Percentiles rank a stretch among this genome's conserved stretches.
Evolutionary conservation across 2,113 vertebrate genomes (phyloP).

Genomic region (Oreochromis tanganicae): DNA sequence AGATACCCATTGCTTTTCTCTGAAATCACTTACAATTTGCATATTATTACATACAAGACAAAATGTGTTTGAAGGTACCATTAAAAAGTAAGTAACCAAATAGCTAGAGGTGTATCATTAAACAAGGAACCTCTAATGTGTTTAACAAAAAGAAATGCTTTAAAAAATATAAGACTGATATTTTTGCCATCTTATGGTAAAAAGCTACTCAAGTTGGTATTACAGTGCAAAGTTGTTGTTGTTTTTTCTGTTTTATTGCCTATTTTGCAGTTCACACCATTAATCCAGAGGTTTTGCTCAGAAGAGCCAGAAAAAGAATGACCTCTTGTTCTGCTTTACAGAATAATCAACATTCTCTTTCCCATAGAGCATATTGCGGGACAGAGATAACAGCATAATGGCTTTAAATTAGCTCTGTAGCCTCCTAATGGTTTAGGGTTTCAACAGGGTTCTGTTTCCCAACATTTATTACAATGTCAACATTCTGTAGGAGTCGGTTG

Average conservation of each 20-base stretch:
- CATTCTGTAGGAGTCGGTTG: not conserved
- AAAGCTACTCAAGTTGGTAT: not conserved
- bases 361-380: not conserved
- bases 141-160: not conserved
- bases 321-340: not conserved
- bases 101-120: not conserved
- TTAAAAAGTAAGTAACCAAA: not conserved
- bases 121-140: not conserved
- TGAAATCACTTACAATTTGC: not conserved
- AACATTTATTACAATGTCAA: constrained; percentile 14
- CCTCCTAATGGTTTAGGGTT: not conserved
- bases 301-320: not conserved
- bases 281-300: not conserved
- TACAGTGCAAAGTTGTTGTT: not conserved
- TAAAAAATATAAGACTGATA: not conserved
- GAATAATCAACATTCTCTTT: not conserved
- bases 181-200: not conserved
- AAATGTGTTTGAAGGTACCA: not conserved
- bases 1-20: not conserved
- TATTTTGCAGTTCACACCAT: not conserved
- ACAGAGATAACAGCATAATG: constrained; percentile 23
- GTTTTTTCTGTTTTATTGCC: not conserved
- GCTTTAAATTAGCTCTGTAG: not conserved
- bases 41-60: not conserved
- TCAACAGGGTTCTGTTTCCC: not conserved